Evolutionary conservation across 2,113 vertebrate genomes (phyloP).

Genomic region (Desmodus rotundus): DNA sequence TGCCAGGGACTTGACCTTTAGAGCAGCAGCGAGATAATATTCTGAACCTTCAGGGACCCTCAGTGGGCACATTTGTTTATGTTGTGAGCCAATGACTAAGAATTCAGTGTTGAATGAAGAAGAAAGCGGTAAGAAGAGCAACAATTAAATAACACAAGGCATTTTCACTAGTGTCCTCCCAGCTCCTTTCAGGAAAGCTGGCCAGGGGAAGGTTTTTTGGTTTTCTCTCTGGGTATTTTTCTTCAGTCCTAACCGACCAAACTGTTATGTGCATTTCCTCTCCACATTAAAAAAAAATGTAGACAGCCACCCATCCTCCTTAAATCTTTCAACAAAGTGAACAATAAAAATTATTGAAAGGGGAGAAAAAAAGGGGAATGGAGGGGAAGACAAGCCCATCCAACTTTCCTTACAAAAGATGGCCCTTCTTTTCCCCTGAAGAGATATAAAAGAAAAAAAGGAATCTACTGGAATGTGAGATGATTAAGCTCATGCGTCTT

Average conservation of each 20-base stretch:
- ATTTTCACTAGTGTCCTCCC: not conserved
- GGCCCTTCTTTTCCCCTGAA: not conserved
- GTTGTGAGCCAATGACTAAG: conserved; percentile 8
- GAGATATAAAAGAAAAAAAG: not conserved
- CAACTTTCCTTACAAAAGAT: not conserved
- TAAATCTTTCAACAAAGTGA: not conserved
- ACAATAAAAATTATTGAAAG: not conserved
- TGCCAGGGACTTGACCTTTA: not conserved
- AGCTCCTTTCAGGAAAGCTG: not conserved
- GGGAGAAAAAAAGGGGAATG: not conserved
- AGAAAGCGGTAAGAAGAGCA: conserved; percentile 18
- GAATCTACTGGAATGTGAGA: not conserved
- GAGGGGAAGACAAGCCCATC: not conserved
- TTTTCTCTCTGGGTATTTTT: not conserved
- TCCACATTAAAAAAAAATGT: not conserved
- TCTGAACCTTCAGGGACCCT: not conserved
- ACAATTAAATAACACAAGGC: not conserved
- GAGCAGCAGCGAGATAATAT: not conserved
- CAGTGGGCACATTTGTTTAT: not conserved
- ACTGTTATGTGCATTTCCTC: not conserved
- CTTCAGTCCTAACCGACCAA: conserved; percentile 6
- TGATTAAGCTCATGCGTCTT: not conserved
- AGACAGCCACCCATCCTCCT: not conserved
- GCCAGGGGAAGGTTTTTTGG: not conserved
- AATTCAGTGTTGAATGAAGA: not conserved